Percentiles rank a stretch among this genome's conserved stretches.
Evolutionary conservation across 2,797 vertebrate species (phyloP).

Genomic region (Hydrophis major): DNA sequence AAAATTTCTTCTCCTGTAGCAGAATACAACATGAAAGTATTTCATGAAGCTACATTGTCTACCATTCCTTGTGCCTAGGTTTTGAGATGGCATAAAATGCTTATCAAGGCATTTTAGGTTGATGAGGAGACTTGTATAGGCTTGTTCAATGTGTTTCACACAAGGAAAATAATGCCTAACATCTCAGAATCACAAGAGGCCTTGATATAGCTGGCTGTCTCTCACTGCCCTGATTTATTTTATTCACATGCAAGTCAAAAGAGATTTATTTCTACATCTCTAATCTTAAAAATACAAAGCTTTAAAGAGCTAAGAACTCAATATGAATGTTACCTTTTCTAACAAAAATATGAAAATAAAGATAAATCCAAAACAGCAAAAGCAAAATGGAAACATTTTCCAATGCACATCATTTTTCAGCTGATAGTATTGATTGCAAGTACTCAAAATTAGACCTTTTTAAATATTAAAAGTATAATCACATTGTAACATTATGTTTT

Average conservation of each 20-base stretch:
- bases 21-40: not conserved
- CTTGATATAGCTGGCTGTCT: too few species aligned
- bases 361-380: not conserved
- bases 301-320: not conserved
- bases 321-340: not conserved
- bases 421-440: not conserved
- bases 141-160: not conserved
- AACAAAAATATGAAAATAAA: not conserved
- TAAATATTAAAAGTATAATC: not conserved
- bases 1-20: not conserved
- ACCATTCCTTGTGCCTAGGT: not conserved
- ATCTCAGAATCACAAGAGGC: not conserved
- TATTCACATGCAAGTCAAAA: not conserved
- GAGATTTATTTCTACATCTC: not conserved
- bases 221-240: not conserved
- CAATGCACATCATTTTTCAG: not conserved
- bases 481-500: not conserved
- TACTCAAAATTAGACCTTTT: not conserved
- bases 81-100: not conserved
- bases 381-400: not conserved
- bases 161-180: not conserved
- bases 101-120: not conserved
- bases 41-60: not conserved
- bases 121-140: not conserved
- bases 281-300: not conserved